A percentile compares a stretch with the other conserved stretches of the same genome.
phyloP scores from a whole-genome alignment of 2,888 invertebrate species.

The Papilio elwesi region DNA sequence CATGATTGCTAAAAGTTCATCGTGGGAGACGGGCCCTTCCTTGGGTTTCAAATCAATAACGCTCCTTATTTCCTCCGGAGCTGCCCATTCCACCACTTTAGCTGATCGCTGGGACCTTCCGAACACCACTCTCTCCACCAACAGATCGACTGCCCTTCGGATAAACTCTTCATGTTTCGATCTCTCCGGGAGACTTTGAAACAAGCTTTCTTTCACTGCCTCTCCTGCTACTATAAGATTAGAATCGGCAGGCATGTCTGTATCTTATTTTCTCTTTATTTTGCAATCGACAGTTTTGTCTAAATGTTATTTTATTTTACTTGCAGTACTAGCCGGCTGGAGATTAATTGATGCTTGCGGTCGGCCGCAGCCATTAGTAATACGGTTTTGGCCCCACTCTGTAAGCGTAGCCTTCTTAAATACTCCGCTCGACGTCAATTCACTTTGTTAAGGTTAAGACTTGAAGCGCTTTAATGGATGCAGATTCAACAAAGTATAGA shows the following conservation, averaged over 20 bases:
- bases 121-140: conserved; percentile 90
- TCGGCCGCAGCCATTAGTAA: conserved; percentile 66
- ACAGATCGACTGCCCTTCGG: conserved; percentile 87
- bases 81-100: conserved; percentile 92
- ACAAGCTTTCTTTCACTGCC: conserved; percentile 63
- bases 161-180: conserved; percentile 89
- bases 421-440: conserved; percentile 72
- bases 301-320: conserved; percentile 53
- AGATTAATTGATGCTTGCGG: conserved; percentile 55
- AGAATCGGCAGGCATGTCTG: conserved; percentile 78
- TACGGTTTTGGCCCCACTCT: conserved; percentile 69
- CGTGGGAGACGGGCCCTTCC: conserved; percentile 85
- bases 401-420: conserved; percentile 75
- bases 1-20: conserved; percentile 86
- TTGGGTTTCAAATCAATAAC: conserved; percentile 87
- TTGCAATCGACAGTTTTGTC: conserved; percentile 40
- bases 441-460: conserved; percentile 73
- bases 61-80: conserved; percentile 88
- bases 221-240: conserved; percentile 69
- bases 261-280: conserved; percentile 47
- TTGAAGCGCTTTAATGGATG: conserved; percentile 41
- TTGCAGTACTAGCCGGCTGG: conserved; percentile 38
- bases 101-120: conserved; percentile 88
- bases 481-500: conserved; percentile 44
- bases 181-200: conserved; percentile 86